Evolutionary conservation across 1,140 invertebrate genomes (phyloP), one percentile per base, ranked within the genome.

Genomic region (Glossosoma conforme): DNA sequence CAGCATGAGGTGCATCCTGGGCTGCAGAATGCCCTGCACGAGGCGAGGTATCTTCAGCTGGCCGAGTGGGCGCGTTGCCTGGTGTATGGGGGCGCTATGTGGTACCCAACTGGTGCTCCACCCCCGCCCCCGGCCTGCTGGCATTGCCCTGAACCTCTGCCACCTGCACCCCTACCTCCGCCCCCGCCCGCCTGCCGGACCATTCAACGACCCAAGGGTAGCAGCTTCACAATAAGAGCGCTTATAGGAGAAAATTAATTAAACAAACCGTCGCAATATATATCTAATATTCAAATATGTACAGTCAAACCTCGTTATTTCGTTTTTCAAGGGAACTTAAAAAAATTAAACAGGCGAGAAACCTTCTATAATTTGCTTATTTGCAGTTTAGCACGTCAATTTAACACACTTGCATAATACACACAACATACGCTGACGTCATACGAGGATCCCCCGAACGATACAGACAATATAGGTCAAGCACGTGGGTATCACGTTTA

Each of bases 221-320:
- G 50, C 30, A 30, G 21, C 11, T 52, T 52, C 42, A 52, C 50
- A 11, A 52, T 52, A 37, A 25, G 42, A 11, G 50, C 50, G 1
- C 22, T 52, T 9, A 44, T 52, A 8, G 50, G 50, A 18, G 50
- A 52, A 18, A 37, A 52, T 28, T 52, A 44, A 52, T n/a, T n/a
- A 36, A 28, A 28, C n/a, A 28, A n/a, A 8, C 24, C n/a, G 24
- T n/a, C n/a, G 24, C n/a, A 28, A 28, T 28, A n/a, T n/a, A n/a
- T n/a, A n/a, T n/a, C n/a, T n/a, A n/a, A n/a, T n/a, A n/a, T n/a
- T n/a, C n/a, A n/a, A n/a, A n/a, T n/a, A n/a, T n/a, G n/a, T n/a
- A n/a, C n/a, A n/a, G n/a, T n/a, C n/a, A n/a, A n/a, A n/a, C n/a
- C n/a, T n/a, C n/a, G n/a, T n/a, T n/a, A n/a, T n/a, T n/a, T n/a